Evolutionary conservation across 2,113 vertebrate genomes (phyloP), one percentile per base, ranked within the genome.

Genomic region (Nipponia nippon): DNA sequence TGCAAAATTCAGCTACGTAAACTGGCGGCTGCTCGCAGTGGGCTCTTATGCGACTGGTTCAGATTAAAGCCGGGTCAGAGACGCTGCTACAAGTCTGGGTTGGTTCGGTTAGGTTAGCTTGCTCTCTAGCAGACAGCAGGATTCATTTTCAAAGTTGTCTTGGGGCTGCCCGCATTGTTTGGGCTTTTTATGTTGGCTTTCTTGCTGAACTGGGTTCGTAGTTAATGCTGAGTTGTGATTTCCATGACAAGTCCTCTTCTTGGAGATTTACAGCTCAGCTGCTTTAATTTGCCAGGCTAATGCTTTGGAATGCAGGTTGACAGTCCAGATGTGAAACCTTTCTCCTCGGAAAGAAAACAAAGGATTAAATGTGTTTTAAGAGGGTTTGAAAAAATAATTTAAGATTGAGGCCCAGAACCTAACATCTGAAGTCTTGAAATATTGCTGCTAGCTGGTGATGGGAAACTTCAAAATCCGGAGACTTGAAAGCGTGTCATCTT

Each of bases 191-290:
- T 27, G 47, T 58, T 94, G 95, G 56, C 72, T 94, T 86, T 90
- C 56, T 36, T 47, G 42, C 94, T 82, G 91, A 40, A 26, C 76
- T 44, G 87, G 53, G 53, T 89, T 84, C 0, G 0, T 44, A 23
- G 84, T 73, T 91, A 92, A 44, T 66, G 91, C 95, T 78, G 93
- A 90, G 84, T 72, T 95, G 95, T 7, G 9, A 73, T 97, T 96
- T 92, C 97, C 91, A 30, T 95, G 96, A 98, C 97, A 98, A 97
- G 97, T 80, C 87, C 89, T 96, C 95, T 90, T 73, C 63, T 75
- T 46, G 94, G 94, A 97, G 96, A 96, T 98, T 98, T 98, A 98
- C 98, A 96, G 97, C 89, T 98, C 98, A 97, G 97, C 98, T 94
- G 93, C 95, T 96, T 96, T 84, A 69, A 14, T 97, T 97, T 97